Percentiles rank a stretch among this genome's conserved stretches.
These are phyloP conservation scores for Gymnothorax reevesii DNA, from an alignment of 2,797 vertebrate genomes.

Conservation along the genomic window DNA sequence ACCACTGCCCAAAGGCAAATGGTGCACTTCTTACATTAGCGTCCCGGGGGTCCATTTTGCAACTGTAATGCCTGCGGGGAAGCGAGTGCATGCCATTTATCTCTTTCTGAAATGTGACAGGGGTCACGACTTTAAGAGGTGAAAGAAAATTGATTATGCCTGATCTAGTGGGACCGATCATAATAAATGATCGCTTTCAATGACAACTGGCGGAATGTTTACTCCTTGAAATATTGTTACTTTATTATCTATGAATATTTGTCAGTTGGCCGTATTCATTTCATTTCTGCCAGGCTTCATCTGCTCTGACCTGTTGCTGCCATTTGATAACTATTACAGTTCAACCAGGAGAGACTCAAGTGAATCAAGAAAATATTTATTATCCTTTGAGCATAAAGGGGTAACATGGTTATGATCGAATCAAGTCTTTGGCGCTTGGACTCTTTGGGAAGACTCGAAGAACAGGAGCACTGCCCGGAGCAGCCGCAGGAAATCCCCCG, in stretches of 20 bases:
- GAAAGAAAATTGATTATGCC: slow-evolving; percentile 23
- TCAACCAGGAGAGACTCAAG: too few species aligned
- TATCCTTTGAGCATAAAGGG: too few species aligned
- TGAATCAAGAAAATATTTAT: too few species aligned
- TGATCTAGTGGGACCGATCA: not conserved
- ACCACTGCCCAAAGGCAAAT: not conserved
- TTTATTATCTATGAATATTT: not conserved
- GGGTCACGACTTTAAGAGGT: slow-evolving; percentile 26
- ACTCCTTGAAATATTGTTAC: not conserved
- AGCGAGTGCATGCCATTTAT: slow-evolving; percentile 40
- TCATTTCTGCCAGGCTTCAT: slow-evolving; percentile 32
- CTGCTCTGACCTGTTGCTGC: slow-evolving; percentile 21
- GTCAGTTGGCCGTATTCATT: not conserved
- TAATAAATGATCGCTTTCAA: not conserved
- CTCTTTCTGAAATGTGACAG: slow-evolving; percentile 42
- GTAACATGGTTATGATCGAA: too few species aligned
- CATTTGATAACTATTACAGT: slow-evolving; percentile 34
- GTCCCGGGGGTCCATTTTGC: slow-evolving; percentile 38
- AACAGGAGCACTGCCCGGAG: too few species aligned
- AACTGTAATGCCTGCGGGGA: slow-evolving; percentile 28
- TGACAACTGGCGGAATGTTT: not conserved
- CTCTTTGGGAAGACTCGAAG: too few species aligned
- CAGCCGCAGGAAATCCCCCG: too few species aligned
- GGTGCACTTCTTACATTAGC: slow-evolving; percentile 34
- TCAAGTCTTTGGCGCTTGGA: too few species aligned